These are phyloP conservation scores for Pteropus alecto DNA, from an alignment of 2,113 vertebrate genomes.

Conservation along the genomic window DNA sequence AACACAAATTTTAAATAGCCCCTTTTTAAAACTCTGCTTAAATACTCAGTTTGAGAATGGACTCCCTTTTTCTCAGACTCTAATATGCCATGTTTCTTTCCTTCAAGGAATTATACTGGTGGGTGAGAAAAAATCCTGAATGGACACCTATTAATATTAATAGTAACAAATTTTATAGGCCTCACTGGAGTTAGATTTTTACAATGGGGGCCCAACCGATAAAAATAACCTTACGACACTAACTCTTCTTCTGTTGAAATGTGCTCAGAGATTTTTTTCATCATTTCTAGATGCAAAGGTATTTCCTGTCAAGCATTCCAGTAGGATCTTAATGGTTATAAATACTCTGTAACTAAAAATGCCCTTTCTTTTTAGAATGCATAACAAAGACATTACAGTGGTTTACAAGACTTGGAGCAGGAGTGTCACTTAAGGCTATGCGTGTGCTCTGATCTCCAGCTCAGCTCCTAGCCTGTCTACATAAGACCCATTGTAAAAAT, in stretches of 20 bases:
- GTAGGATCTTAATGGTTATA: neutral
- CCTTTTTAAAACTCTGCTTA: neutral
- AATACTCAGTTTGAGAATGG: neutral
- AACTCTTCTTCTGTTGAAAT: neutral
- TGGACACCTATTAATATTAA: neutral
- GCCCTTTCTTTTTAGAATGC: neutral
- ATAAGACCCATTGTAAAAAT: neutral
- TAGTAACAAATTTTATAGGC: neutral
- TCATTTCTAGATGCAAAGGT: constrained; percentile 3
- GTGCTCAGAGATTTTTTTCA: neutral
- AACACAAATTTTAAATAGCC: neutral
- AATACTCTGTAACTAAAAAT: constrained; percentile 4
- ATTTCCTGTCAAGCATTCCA: neutral
- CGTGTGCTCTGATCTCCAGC: neutral
- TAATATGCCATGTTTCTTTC: neutral
- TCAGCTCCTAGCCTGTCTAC: neutral
- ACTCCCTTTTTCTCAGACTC: neutral
- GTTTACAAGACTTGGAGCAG: neutral
- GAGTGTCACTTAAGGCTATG: neutral
- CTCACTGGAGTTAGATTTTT: neutral
- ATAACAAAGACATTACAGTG: neutral
- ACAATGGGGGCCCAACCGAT: neutral
- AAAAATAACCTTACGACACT: neutral
- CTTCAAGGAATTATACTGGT: neutral
- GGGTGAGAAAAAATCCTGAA: neutral